Evolutionary conservation across 2,888 invertebrate genomes (phyloP).

Genomic region (Desoria tigrina): DNA sequence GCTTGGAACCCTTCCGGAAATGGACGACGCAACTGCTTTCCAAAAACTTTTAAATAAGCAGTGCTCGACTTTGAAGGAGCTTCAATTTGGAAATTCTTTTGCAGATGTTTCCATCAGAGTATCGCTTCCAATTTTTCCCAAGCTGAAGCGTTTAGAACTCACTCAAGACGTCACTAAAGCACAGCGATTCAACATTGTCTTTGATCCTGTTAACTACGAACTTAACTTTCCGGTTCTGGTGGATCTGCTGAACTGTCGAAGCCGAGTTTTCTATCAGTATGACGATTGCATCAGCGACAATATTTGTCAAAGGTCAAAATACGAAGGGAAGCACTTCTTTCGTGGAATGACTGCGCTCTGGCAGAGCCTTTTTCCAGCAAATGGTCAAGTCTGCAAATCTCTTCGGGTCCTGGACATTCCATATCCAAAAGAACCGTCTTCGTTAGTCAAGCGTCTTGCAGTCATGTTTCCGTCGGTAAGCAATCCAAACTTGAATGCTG

Average conservation of each 20-base stretch:
- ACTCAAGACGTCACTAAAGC: neutral
- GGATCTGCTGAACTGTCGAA: neutral
- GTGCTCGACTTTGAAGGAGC: neutral
- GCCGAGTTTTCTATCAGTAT: neutral
- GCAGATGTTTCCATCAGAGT: neutral
- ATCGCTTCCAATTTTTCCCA: neutral
- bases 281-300: neutral
- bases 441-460: neutral
- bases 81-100: neutral
- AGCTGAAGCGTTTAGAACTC: neutral
- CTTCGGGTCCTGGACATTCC: neutral
- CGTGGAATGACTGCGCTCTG: conserved; percentile 1
- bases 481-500: neutral
- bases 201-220: neutral
- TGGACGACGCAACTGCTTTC: neutral
- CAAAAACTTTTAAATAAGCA: conserved; percentile 4
- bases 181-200: neutral
- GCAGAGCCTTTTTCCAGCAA: neutral
- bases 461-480: neutral
- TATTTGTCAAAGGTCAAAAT: neutral
- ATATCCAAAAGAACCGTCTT: neutral
- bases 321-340: conserved; percentile 1
- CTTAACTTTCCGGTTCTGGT: neutral
- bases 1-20: neutral
- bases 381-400: conserved; percentile 5